Conservation (phyloP, 1,140 invertebrate genomes). For the Ips nitidus region DNA sequence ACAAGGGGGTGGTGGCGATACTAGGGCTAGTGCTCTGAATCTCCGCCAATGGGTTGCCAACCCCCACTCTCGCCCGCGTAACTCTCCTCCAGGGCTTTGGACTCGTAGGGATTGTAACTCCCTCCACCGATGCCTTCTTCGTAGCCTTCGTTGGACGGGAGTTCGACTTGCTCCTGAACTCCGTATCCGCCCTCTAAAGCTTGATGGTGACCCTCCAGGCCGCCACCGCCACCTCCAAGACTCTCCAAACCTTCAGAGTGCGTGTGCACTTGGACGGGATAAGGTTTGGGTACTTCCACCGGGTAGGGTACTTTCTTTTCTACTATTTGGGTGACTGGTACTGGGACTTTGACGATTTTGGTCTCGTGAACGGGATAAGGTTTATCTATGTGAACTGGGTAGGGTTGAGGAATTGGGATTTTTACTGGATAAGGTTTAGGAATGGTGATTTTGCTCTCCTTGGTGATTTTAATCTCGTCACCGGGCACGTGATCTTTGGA, state of each 20-base stretch:
- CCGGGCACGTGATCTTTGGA: constrained; percentile 43
- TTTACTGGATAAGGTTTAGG: constrained; percentile 48
- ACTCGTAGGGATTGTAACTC: constrained; percentile 14
- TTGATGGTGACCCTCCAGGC: constrained; percentile 23
- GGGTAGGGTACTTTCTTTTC: constrained; percentile 44
- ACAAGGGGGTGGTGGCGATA: no score
- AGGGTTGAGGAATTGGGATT: constrained; percentile 46
- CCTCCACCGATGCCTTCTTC: constrained; percentile 24
- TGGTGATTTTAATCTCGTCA: constrained; percentile 42
- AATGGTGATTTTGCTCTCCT: constrained; percentile 40
- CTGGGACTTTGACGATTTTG: constrained; percentile 43
- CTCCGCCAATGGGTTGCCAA: constrained; percentile 25
- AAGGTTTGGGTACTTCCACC: constrained; percentile 48
- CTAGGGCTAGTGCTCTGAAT: not conserved
- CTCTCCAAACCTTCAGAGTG: not conserved
- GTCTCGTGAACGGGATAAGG: constrained; percentile 43
- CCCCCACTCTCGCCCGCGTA: constrained; percentile 5
- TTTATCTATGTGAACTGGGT: constrained; percentile 46
- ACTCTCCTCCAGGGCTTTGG: constrained; percentile 23
- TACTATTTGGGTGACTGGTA: constrained; percentile 45
- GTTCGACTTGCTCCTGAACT: constrained; percentile 15
- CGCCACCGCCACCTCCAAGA: constrained; percentile 22
- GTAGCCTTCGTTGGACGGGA: constrained; percentile 22
- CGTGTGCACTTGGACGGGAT: constrained; percentile 42
- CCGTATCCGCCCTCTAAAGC: constrained; percentile 27